Base-by-base conservation (phyloP, 2,113 vertebrate species). In the Urocolius indicus region DNA sequence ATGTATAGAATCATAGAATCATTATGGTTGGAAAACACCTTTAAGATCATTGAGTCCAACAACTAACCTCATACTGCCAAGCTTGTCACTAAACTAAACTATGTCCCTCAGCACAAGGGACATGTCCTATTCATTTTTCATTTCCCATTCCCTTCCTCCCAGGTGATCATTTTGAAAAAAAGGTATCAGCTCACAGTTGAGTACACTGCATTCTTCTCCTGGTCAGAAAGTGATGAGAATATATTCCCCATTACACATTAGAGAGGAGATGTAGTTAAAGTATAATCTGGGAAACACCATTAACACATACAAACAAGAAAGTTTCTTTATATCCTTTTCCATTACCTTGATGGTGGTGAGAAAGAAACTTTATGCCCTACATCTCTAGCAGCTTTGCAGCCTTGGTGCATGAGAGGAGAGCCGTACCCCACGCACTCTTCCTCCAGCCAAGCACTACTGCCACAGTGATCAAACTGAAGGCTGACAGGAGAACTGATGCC, bases 351-450 rank as follows among this genome's bases (percentile, higher is more conserved):
- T 57, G 21, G 21, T 41, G 43, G 4, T 45, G n/a, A 65, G 57
- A 54, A 80, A 26, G 24, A 57, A 22, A 24, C 16, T 65, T 23
- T 34, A 63, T 0, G 3, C 4, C 8, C 36, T 65, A 16, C 24
- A 10, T 19, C 20, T 75, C 66, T 32, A 63, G 14, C 22, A 74
- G 32, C 30, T 72, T 52, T 75, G 26, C 3, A 18, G 7, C 10
- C 14, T 36, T 26, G 20, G 17, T 74, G n/a, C 46, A 11, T 32
- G 16, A 52, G 14, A n/a, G 27, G 21, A 5, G 4, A 83, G 12
- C 13, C 45, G 45, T 34, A 5, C 5, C 1, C 45, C 22, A 12
- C 0, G 0, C 36, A 24, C 11, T 49, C 27, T 15, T 84, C 9
- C 30, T 57, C 19, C 14, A 73, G 32, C 13, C 51, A 54, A 36